phyloP scores from a whole-genome alignment of 2,888 invertebrate genomes.

The Leptothorax acervorum region DNA sequence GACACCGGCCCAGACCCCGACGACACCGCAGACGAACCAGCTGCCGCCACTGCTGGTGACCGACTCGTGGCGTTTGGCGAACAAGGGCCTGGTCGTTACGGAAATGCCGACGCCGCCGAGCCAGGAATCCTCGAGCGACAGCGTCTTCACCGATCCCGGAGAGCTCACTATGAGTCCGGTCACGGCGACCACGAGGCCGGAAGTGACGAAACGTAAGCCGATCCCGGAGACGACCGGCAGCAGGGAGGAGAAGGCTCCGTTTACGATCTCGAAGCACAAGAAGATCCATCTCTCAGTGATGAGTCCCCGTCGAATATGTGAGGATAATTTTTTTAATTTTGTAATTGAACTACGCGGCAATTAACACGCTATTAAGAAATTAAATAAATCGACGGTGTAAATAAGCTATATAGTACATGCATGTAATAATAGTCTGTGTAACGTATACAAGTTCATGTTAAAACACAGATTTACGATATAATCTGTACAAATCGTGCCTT shows the following conservation, averaged over 20 bases:
- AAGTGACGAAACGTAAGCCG: not conserved
- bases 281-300: slow-evolving; percentile 46
- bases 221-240: not conserved
- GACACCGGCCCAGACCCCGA: slow-evolving; percentile 68
- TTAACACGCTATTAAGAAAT: not conserved
- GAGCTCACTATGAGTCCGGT: slow-evolving; percentile 57
- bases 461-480: not conserved
- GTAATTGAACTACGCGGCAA: not conserved
- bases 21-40: slow-evolving; percentile 54
- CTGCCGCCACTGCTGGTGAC: slow-evolving; percentile 82
- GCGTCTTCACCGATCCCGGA: slow-evolving; percentile 91
- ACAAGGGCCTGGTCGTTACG: slow-evolving; percentile 78
- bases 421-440: not conserved
- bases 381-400: not conserved
- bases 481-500: not conserved
- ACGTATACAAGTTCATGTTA: not conserved
- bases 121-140: slow-evolving; percentile 89
- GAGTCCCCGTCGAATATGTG: slow-evolving; percentile 29
- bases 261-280: slow-evolving; percentile 37
- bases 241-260: slow-evolving; percentile 28
- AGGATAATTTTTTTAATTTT: slow-evolving; percentile 17
- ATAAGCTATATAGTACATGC: not conserved
- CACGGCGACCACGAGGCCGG: not conserved
- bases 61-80: slow-evolving; percentile 85
- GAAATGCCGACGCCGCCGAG: slow-evolving; percentile 85